These are phyloP conservation scores for Campylomormyrus numenius DNA, from an alignment of 2,113 vertebrate species.

Conservation along the genomic window DNA sequence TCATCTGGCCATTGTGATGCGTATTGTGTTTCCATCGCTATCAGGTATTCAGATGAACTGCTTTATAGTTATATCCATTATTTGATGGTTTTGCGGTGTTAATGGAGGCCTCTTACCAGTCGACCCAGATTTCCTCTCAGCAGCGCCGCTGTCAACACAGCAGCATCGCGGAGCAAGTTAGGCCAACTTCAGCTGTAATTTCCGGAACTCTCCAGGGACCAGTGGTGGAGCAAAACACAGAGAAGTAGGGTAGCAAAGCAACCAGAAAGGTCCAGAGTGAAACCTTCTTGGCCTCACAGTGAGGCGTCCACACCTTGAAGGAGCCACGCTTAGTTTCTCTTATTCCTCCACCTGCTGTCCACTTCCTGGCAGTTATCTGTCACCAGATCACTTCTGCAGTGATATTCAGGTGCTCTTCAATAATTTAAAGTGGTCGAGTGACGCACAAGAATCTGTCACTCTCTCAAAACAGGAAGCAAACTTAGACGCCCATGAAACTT, in stretches of 20 bases:
- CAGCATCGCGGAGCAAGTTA: neutral
- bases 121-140: neutral
- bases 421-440: neutral
- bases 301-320: neutral
- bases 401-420: neutral
- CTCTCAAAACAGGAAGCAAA: neutral
- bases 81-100: neutral
- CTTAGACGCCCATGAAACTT: neutral
- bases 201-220: neutral
- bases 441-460: neutral
- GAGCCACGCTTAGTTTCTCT: neutral
- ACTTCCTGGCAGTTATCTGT: neutral
- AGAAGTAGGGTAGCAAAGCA: neutral
- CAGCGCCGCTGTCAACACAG: neutral
- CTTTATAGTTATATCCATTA: neutral
- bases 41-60: neutral
- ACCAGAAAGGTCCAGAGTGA: neutral
- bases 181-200: neutral
- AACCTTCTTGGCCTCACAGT: neutral
- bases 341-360: neutral
- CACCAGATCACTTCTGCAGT: neutral
- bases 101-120: neutral
- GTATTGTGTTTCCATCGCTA: neutral
- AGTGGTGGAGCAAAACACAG: neutral
- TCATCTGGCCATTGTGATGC: neutral